Evolutionary conservation across 1,140 invertebrate species (phyloP).

Genomic region (Sesamia nonagrioides): DNA sequence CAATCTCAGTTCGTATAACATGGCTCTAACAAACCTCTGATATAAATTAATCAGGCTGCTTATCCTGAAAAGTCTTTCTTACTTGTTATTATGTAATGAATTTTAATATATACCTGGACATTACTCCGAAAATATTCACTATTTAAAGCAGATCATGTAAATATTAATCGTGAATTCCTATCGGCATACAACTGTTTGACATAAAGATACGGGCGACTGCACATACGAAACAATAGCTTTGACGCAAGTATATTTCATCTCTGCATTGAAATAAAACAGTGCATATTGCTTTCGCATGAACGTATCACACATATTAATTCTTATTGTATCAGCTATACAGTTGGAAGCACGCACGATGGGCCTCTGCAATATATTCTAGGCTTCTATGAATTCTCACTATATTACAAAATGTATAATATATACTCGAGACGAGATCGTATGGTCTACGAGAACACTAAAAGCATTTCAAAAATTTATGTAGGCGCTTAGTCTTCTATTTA

Average conservation of each 20-base stretch:
- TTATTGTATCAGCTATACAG: constrained; percentile 34
- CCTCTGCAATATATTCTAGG: constrained; percentile 26
- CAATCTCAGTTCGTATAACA: no score
- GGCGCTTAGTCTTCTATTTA: constrained; percentile 25
- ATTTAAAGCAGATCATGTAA: background rate
- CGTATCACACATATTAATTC: constrained; percentile 47
- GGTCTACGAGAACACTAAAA: constrained; percentile 27
- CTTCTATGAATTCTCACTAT: constrained; percentile 19
- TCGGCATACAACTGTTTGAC: background rate
- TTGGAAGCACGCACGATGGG: constrained; percentile 47
- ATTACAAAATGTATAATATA: background rate
- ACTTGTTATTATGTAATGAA: background rate
- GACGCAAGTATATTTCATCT: background rate
- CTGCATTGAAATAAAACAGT: constrained; percentile 39
- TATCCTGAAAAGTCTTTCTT: no score
- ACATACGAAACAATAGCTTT: constrained; percentile 23
- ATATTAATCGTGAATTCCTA: constrained; percentile 22
- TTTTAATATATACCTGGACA: no score
- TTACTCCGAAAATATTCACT: no score
- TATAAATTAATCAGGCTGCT: background rate
- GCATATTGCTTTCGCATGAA: constrained; percentile 17
- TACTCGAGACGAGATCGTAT: constrained; percentile 32
- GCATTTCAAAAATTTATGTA: constrained; percentile 34
- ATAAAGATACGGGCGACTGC: constrained; percentile 3
- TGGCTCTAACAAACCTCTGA: background rate